Percentiles rank a stretch among this genome's conserved stretches.
Conservation (phyloP, 2,797 vertebrate species). For the Acipenser ruthenus region DNA sequence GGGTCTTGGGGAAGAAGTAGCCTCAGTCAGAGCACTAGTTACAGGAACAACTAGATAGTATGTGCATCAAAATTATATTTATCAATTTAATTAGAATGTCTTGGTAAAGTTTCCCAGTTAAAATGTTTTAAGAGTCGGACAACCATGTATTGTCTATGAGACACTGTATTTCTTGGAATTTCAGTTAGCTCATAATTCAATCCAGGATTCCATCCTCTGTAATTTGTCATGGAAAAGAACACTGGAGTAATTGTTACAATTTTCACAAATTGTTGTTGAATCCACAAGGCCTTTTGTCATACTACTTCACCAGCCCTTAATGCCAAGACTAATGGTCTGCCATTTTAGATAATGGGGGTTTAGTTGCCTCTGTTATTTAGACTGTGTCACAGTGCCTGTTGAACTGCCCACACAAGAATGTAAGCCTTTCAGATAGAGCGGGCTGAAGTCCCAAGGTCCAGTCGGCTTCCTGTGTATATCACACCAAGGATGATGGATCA, state of each 20-base stretch:
- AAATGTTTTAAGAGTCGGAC: background rate
- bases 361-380: slow-evolving; percentile 32
- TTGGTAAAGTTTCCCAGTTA: slow-evolving; percentile 10
- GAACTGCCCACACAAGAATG: slow-evolving; percentile 47
- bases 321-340: slow-evolving; percentile 42
- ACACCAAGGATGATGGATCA: slow-evolving; percentile 14
- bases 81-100: slow-evolving; percentile 17
- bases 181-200: background rate
- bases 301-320: slow-evolving; percentile 30
- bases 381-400: slow-evolving; percentile 31
- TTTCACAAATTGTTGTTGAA: slow-evolving; percentile 29
- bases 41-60: background rate
- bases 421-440: slow-evolving; percentile 15
- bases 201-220: slow-evolving; percentile 23
- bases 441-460: slow-evolving; percentile 14
- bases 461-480: slow-evolving; percentile 15
- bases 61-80: slow-evolving; percentile 17
- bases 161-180: slow-evolving; percentile 9
- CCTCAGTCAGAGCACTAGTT: background rate
- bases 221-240: slow-evolving; percentile 29
- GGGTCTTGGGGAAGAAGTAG: slow-evolving; percentile 10
- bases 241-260: slow-evolving; percentile 31
- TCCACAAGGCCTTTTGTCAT: slow-evolving; percentile 37
- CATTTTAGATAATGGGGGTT: slow-evolving; percentile 46
- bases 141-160: slow-evolving; percentile 8